Evolutionary conservation across 1,140 invertebrate genomes (phyloP).

Genomic region (Copidosoma floridanum): DNA sequence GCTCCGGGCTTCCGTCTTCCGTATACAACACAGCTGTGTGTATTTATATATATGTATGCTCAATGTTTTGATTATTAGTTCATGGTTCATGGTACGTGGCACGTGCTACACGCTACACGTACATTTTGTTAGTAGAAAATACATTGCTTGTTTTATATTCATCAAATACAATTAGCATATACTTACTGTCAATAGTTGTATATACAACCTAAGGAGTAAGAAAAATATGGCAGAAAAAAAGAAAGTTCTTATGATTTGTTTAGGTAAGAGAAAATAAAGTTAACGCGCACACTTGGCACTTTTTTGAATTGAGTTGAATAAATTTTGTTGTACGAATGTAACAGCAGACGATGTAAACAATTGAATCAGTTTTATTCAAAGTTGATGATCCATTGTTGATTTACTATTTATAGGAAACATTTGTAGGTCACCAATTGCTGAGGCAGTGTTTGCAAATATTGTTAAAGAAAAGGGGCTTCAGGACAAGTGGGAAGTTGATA

Average conservation of each 20-base stretch:
- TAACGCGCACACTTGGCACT: not conserved
- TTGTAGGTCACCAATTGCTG: conserved; percentile 92
- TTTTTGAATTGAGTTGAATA: not conserved
- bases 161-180: too few relatives aligned
- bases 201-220: too few relatives aligned
- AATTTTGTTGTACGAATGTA: not conserved
- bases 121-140: too few relatives aligned
- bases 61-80: too few relatives aligned
- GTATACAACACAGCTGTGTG: too few relatives aligned
- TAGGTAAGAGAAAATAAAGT: conserved; percentile 45
- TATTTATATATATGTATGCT: too few relatives aligned
- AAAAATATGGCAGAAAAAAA: conserved; percentile 39
- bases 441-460: conserved; percentile 80
- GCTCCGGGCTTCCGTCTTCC: too few relatives aligned
- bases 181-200: too few relatives aligned
- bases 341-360: conserved; percentile 7
- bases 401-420: conserved; percentile 72
- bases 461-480: conserved; percentile 63
- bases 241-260: conserved; percentile 58
- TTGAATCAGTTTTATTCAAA: conserved; percentile 17
- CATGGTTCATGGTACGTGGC: too few relatives aligned
- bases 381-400: too few relatives aligned
- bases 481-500: conserved; percentile 80
- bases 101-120: too few relatives aligned
- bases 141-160: too few relatives aligned